Conservation (phyloP, 2,113 vertebrate species). For the Phainopepla nitens region DNA sequence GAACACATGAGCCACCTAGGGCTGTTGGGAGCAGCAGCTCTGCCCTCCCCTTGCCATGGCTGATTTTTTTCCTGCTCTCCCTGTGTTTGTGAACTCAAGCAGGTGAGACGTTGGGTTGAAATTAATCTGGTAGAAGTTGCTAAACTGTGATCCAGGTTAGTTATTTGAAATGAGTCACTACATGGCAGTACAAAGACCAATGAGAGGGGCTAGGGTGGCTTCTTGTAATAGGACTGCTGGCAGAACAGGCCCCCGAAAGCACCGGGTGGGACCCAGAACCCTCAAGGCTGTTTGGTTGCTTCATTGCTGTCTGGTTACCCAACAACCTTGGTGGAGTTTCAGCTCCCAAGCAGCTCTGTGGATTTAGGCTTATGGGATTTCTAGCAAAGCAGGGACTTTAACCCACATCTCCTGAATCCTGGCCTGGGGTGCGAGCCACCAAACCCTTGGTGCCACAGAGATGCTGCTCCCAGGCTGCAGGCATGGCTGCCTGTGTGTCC, state of each 20-base stretch:
- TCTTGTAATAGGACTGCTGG: not conserved
- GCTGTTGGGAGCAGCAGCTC: not conserved
- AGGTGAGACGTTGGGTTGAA: not conserved
- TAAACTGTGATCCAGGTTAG: not conserved
- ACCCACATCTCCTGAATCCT: not conserved
- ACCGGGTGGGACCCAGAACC: not conserved
- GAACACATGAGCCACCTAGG: accelerated
- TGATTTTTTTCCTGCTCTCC: not conserved
- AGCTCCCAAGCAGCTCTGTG: not conserved
- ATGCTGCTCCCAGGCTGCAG: not conserved
- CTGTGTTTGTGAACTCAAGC: not conserved
- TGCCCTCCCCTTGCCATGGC: not conserved
- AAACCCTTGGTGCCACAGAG: not conserved
- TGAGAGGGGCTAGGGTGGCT: not conserved
- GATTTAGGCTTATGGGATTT: not conserved
- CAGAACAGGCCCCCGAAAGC: accelerated
- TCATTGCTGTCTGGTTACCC: not conserved
- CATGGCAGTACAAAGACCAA: not conserved
- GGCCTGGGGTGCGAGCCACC: not conserved
- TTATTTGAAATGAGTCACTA: not conserved
- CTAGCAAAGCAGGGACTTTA: not conserved
- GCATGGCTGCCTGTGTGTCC: not conserved
- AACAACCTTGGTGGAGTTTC: not conserved
- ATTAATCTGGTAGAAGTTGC: not conserved
- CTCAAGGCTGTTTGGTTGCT: not conserved